Percentiles rank a stretch among this genome's conserved stretches.
These are phyloP conservation scores for Limnephilus marmoratus DNA, from an alignment of 2,888 invertebrate species.

Conservation along the genomic window DNA sequence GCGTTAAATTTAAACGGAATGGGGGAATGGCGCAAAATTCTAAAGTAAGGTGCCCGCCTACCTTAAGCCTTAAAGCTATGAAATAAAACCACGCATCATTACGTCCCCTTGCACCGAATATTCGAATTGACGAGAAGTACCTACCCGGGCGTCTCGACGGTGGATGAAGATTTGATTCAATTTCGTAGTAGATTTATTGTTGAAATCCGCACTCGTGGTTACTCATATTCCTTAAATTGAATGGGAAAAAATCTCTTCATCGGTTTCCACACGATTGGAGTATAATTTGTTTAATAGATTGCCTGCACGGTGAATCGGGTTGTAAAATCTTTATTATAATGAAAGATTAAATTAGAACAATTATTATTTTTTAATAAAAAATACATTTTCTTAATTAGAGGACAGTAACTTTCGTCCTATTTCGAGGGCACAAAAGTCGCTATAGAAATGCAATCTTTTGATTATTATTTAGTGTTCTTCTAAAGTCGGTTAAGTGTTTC, in stretches of 20 bases:
- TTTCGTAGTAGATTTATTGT: conserved; percentile 58
- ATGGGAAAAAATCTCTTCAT: neutral
- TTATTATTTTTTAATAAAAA: no score
- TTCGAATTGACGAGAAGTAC: conserved; percentile 58
- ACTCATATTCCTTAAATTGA: neutral
- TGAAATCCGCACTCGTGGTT: conserved; percentile 37
- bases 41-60: conserved; percentile 55
- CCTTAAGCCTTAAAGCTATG: conserved; percentile 64
- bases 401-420: no score
- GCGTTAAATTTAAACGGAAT: conserved; percentile 62
- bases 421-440: no score
- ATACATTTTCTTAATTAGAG: no score
- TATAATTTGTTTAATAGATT: no score
- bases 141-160: conserved; percentile 43
- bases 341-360: no score
- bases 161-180: conserved; percentile 61
- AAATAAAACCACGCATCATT: conserved; percentile 66
- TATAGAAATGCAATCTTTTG: no score
- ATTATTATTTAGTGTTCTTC: no score
- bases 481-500: no score
- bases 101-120: conserved; percentile 59
- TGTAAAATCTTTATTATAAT: no score
- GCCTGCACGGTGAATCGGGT: no score
- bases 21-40: conserved; percentile 49
- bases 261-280: no score